Conservation (phyloP, 2,888 invertebrate species). For the Lathronympha strigana region DNA sequence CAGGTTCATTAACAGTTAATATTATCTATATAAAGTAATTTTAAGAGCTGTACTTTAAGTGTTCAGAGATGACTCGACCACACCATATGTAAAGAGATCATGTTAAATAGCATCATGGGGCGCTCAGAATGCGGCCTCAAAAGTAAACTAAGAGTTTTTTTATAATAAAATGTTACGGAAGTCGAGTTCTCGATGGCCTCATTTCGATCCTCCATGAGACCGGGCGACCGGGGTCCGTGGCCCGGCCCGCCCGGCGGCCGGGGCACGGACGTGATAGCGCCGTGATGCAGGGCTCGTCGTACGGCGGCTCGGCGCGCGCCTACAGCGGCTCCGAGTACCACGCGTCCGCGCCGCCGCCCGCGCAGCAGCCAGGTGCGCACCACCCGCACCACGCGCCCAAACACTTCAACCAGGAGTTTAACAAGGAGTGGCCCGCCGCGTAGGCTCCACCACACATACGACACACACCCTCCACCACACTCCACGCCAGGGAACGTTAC, state of each 20-base stretch:
- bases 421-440: slow-evolving; percentile 84
- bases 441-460: slow-evolving; percentile 52
- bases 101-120: slow-evolving; percentile 60
- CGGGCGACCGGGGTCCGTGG: slow-evolving; percentile 39
- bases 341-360: slow-evolving; percentile 68
- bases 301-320: slow-evolving; percentile 78
- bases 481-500: background rate
- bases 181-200: slow-evolving; percentile 29
- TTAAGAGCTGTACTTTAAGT: slow-evolving; percentile 84
- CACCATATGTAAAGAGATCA: slow-evolving; percentile 73
- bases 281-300: slow-evolving; percentile 80
- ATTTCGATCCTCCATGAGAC: slow-evolving; percentile 61
- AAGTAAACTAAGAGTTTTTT: slow-evolving; percentile 10
- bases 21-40: slow-evolving; percentile 75
- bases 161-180: slow-evolving; percentile 21
- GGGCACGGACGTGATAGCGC: slow-evolving; percentile 30
- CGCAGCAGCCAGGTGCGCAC: slow-evolving; percentile 81
- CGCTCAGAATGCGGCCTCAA: slow-evolving; percentile 54
- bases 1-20: slow-evolving; percentile 83
- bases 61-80: slow-evolving; percentile 80
- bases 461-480: slow-evolving; percentile 29
- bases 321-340: slow-evolving; percentile 76
- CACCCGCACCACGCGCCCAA: slow-evolving; percentile 83
- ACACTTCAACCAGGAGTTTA: slow-evolving; percentile 82
- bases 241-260: slow-evolving; percentile 47